Conservation (phyloP, 2,888 invertebrate species). For the Xestia xanthographa region DNA sequence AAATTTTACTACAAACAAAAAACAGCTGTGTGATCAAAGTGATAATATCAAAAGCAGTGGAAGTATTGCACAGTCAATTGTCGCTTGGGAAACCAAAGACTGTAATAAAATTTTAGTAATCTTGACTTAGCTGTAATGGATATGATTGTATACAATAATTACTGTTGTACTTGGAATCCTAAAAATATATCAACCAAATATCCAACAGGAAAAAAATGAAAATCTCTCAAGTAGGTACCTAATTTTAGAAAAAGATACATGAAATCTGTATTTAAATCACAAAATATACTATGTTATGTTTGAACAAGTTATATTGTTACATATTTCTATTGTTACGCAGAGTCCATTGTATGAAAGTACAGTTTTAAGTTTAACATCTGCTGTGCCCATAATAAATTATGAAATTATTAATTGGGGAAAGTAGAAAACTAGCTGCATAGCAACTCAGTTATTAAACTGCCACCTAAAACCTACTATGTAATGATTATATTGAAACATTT, state of each 20-base stretch:
- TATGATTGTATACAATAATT: neutral
- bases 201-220: neutral
- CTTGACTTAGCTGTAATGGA: neutral
- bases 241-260: neutral
- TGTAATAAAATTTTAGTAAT: neutral
- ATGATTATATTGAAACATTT: neutral
- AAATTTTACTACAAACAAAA: neutral
- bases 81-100: neutral
- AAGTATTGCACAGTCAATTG: slow-evolving; percentile 1
- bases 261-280: neutral
- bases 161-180: neutral
- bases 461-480: slow-evolving; percentile 3
- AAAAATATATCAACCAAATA: neutral
- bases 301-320: slow-evolving; percentile 9
- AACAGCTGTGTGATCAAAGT: slow-evolving; percentile 32
- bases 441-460: slow-evolving; percentile 23
- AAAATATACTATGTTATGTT: slow-evolving; percentile 8
- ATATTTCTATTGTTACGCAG: neutral
- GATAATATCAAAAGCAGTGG: neutral
- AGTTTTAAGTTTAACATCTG: slow-evolving; percentile 21
- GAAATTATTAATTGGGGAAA: slow-evolving; percentile 31
- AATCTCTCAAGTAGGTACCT: neutral
- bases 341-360: slow-evolving; percentile 16
- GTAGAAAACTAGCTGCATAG: slow-evolving; percentile 25
- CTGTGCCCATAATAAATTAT: slow-evolving; percentile 15